A percentile compares a stretch with the other conserved stretches of the same genome.
Conservation (phyloP, 2,113 vertebrate genomes). For the Odocoileus hemionus region DNA sequence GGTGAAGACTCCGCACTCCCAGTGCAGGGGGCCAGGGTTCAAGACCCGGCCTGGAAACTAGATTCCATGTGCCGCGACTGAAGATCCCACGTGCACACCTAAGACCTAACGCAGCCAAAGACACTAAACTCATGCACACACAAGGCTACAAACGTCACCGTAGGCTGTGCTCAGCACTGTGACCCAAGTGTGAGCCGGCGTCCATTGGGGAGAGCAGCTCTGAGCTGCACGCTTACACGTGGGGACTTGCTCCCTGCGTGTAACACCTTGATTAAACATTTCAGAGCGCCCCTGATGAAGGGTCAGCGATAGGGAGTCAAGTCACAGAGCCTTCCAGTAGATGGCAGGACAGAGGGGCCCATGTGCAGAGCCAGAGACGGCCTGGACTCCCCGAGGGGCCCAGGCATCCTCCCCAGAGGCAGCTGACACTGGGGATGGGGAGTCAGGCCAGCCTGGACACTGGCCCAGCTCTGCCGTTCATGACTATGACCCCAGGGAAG, state of each 20-base stretch:
- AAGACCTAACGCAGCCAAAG: not conserved
- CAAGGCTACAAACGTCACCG: not conserved
- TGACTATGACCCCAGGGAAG: not conserved
- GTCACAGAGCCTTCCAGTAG: not conserved
- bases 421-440: too few species aligned
- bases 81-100: not conserved
- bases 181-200: too few species aligned
- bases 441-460: not conserved
- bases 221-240: not conserved
- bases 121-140: not conserved
- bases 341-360: not conserved
- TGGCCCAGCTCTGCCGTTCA: not conserved
- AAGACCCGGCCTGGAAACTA: fast-evolving
- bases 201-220: not conserved
- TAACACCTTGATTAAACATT: not conserved
- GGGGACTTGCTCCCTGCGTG: too few species aligned
- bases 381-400: too few species aligned
- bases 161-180: not conserved
- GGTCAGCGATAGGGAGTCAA: not conserved
- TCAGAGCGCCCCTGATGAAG: not conserved
- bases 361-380: fast-evolving
- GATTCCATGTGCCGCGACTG: fast-evolving
- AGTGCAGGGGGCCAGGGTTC: fast-evolving
- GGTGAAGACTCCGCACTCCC: fast-evolving
- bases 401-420: not conserved